These are phyloP conservation scores for Antechinus stuartii DNA, from an alignment of 2,113 vertebrate species.

Conservation along the genomic window DNA sequence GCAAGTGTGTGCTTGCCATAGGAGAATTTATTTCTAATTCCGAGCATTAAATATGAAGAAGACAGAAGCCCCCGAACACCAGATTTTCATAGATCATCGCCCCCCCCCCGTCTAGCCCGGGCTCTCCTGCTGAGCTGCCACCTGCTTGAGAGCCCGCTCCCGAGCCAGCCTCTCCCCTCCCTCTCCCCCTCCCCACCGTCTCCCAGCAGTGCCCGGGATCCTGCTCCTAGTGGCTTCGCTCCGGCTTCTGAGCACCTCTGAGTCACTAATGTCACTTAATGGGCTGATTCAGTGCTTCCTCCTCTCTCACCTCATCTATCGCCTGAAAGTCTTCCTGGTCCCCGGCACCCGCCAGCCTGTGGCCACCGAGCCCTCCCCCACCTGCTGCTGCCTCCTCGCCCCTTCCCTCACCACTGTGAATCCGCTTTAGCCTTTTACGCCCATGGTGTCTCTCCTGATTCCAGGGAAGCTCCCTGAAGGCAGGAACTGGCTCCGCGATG, in stretches of 20 bases:
- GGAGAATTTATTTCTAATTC: constrained; percentile 53
- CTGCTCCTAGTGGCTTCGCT: neutral
- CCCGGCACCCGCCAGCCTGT: neutral
- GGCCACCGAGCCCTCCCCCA: neutral
- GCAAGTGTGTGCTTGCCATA: constrained; percentile 20
- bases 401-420: neutral
- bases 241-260: constrained; percentile 3
- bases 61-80: neutral
- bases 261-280: constrained; percentile 62
- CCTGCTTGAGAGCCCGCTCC: too few relatives aligned
- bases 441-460: too few relatives aligned
- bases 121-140: constrained; percentile 27
- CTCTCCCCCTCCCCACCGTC: too few relatives aligned
- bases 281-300: constrained; percentile 46
- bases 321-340: neutral
- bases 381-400: too few relatives aligned
- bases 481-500: too few relatives aligned
- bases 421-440: neutral
- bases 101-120: constrained; percentile 27
- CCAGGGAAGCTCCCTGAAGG: neutral
- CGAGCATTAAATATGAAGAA: constrained; percentile 22
- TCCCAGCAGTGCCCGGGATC: too few relatives aligned
- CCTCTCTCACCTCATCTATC: constrained; percentile 7
- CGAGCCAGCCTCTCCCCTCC: too few relatives aligned
- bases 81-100: constrained; percentile 63